Conservation (phyloP, 2,797 vertebrate genomes). For the Rhyacichthys aspro region DNA sequence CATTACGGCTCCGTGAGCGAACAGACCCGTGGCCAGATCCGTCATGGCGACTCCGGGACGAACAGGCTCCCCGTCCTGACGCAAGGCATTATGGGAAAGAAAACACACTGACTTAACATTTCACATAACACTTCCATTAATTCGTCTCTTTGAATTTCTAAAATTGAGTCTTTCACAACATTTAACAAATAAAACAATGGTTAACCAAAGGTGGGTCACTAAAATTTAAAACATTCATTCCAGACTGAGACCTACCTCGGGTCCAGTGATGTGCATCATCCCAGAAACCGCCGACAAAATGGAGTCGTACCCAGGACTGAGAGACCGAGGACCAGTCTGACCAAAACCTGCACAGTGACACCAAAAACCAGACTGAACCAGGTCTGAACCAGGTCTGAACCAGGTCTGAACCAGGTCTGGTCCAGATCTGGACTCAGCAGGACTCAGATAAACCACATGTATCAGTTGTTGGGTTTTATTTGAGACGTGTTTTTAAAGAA, state of each 20-base stretch:
- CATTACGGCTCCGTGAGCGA: slow-evolving; percentile 89
- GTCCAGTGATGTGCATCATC: slow-evolving; percentile 94
- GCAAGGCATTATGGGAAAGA: slow-evolving; percentile 24
- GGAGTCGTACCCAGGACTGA: slow-evolving; percentile 91
- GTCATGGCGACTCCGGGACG: slow-evolving; percentile 95
- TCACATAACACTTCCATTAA: too few relatives aligned
- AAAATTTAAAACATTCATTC: too few relatives aligned
- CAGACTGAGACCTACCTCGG: slow-evolving; percentile 82
- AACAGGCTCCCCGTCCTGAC: slow-evolving; percentile 89
- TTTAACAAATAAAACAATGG: too few relatives aligned
- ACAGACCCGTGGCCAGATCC: slow-evolving; percentile 93
- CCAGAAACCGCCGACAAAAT: slow-evolving; percentile 90
- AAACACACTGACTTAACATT: too few relatives aligned
- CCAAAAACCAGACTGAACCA: slow-evolving; percentile 33
- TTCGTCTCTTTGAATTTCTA: too few relatives aligned
- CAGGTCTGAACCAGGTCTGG: too few relatives aligned
- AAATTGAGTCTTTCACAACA: too few relatives aligned
- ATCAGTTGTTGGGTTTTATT: too few relatives aligned
- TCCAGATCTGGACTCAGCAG: too few relatives aligned
- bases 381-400: slow-evolving; percentile 10
- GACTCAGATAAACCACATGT: too few relatives aligned
- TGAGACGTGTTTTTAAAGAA: too few relatives aligned
- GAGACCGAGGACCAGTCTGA: slow-evolving; percentile 89
- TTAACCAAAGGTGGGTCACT: too few relatives aligned
- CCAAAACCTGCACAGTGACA: slow-evolving; percentile 83